phyloP scores from a whole-genome alignment of 2,888 invertebrate species.

The Ashinkailepas kermadecensis region DNA sequence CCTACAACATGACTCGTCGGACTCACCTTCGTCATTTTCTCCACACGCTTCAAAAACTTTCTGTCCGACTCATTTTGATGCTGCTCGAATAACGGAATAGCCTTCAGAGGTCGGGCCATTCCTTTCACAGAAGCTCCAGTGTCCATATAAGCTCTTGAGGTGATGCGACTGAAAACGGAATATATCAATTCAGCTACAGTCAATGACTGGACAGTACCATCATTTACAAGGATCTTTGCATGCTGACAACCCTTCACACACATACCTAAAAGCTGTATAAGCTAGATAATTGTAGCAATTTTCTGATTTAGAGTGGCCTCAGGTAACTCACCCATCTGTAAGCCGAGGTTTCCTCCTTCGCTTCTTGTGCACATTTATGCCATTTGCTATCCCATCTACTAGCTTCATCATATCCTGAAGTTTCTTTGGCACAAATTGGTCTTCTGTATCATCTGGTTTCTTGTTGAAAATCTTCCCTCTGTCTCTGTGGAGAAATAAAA shows the following conservation, averaged over 20 bases:
- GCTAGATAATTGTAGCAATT: no score
- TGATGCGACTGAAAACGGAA: neutral
- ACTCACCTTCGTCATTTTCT: neutral
- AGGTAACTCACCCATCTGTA: neutral
- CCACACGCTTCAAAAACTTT: constrained; percentile 46
- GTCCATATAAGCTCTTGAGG: neutral
- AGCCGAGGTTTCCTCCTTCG: neutral
- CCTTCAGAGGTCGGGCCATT: constrained; percentile 44
- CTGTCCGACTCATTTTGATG: constrained; percentile 54
- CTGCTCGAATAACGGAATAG: constrained; percentile 52
- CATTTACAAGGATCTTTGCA: no score
- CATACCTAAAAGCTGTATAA: no score
- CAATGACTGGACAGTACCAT: no score
- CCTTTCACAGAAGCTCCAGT: constrained; percentile 36
- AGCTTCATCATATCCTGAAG: neutral
- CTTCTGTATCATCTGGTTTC: neutral
- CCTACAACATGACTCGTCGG: no score
- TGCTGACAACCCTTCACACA: no score
- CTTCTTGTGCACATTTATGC: neutral
- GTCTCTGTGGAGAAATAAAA: neutral
- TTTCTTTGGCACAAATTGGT: neutral
- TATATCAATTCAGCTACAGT: no score
- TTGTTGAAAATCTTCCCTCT: neutral
- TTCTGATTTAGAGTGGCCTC: no score
- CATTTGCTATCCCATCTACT: neutral